phyloP scores from a whole-genome alignment of 2,888 invertebrate species.

The Aproaerema taeniolella region DNA sequence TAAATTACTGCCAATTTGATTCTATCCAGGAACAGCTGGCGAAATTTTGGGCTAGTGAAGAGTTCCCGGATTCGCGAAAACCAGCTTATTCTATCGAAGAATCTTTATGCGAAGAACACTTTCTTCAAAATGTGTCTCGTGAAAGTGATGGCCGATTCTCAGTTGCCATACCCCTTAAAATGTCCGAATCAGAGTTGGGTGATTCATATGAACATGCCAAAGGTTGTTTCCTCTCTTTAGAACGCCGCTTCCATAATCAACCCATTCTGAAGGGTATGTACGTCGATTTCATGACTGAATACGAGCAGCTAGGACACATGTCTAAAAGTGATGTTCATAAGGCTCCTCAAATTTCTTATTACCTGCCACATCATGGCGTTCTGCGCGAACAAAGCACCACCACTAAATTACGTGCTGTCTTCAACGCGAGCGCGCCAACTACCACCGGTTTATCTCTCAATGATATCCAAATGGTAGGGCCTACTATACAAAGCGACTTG shows the following conservation, averaged over 20 bases:
- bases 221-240: neutral
- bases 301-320: constrained; percentile 1
- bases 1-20: neutral
- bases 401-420: constrained; percentile 12
- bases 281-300: constrained; percentile 1
- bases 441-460: constrained; percentile 10
- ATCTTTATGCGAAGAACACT: neutral
- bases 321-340: neutral
- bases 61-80: neutral
- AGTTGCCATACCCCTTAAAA: neutral
- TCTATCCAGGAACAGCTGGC: neutral
- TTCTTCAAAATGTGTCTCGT: neutral
- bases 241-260: neutral
- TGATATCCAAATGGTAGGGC: constrained; percentile 17
- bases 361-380: constrained; percentile 16
- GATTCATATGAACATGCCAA: neutral
- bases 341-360: neutral
- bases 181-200: neutral
- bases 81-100: neutral
- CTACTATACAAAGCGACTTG: constrained; percentile 17
- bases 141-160: constrained; percentile 1
- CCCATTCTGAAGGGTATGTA: neutral
- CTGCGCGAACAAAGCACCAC: constrained; percentile 8
- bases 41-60: constrained; percentile 9
- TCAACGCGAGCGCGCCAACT: constrained; percentile 10